Conservation (phyloP, 2,797 vertebrate genomes). For the Rhinoraja longicauda region DNA sequence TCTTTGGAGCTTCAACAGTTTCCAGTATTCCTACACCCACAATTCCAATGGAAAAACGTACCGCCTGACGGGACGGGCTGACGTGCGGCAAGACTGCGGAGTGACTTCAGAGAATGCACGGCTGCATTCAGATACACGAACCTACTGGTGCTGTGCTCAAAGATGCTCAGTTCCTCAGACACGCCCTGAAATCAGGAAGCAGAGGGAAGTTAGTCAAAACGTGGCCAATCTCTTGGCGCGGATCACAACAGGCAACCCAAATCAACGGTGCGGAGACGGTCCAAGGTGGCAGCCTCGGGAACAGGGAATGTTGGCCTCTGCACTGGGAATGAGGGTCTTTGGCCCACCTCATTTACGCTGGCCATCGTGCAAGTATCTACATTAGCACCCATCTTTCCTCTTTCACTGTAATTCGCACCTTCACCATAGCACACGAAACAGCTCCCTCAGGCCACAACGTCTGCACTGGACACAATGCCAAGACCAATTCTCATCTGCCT, state of each 20-base stretch:
- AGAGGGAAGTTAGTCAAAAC: neutral
- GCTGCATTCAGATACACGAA: conserved; percentile 72
- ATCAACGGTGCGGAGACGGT: too few relatives aligned
- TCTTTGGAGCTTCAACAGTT: neutral
- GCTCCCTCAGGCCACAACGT: too few relatives aligned
- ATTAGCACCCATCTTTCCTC: too few relatives aligned
- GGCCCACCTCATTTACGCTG: too few relatives aligned
- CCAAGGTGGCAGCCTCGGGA: neutral
- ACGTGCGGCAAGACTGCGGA: conserved; percentile 59
- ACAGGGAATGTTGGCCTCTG: neutral
- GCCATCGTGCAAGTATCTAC: too few relatives aligned
- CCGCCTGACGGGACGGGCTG: conserved; percentile 39
- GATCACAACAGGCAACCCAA: neutral
- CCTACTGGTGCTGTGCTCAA: conserved; percentile 68
- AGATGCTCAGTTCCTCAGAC: conserved; percentile 65
- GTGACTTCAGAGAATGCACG: conserved; percentile 69
- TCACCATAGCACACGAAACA: too few relatives aligned
- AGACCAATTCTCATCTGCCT: too few relatives aligned
- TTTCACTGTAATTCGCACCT: too few relatives aligned
- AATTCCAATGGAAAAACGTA: neutral
- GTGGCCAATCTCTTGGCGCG: neutral
- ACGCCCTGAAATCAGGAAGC: conserved; percentile 55
- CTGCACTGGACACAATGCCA: too few relatives aligned
- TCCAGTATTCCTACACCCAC: neutral
- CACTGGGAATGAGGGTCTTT: too few relatives aligned